Conservation (phyloP, 2,113 vertebrate species). For the Cranoglanis bouderius region DNA sequence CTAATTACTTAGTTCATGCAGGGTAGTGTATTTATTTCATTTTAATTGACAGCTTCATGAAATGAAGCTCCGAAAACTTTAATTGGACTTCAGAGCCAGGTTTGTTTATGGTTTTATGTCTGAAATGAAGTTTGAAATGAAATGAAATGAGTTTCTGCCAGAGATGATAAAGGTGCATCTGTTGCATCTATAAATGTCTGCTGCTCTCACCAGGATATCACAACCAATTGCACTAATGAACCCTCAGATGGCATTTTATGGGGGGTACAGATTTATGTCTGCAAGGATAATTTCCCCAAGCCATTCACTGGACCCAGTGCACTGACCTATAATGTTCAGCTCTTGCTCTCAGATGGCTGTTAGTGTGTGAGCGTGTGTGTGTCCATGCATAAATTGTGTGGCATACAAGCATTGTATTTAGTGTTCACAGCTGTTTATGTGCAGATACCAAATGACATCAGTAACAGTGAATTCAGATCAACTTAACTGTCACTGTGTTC, state of each 20-base stretch:
- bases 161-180: constrained; percentile 18
- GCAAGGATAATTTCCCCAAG: constrained; percentile 22
- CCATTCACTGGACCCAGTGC: neutral
- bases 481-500: constrained; percentile 13
- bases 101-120: neutral
- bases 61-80: too few relatives aligned
- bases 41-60: neutral
- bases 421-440: constrained; percentile 16
- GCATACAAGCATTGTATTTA: constrained; percentile 18
- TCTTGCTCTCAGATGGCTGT: neutral
- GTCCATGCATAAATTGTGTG: neutral
- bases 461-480: neutral
- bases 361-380: constrained; percentile 1
- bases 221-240: constrained; percentile 38
- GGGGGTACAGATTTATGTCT: constrained; percentile 36
- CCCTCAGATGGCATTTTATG: constrained; percentile 42
- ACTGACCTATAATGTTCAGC: neutral
- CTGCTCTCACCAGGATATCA: neutral
- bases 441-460: neutral
- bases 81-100: neutral
- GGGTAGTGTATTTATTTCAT: neutral
- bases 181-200: constrained; percentile 6
- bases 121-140: constrained; percentile 17
- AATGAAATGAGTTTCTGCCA: neutral
- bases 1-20: neutral